These are phyloP conservation scores for Aphelenchoides besseyi DNA, from an alignment of 1,140 invertebrate genomes.

Conservation along the genomic window DNA sequence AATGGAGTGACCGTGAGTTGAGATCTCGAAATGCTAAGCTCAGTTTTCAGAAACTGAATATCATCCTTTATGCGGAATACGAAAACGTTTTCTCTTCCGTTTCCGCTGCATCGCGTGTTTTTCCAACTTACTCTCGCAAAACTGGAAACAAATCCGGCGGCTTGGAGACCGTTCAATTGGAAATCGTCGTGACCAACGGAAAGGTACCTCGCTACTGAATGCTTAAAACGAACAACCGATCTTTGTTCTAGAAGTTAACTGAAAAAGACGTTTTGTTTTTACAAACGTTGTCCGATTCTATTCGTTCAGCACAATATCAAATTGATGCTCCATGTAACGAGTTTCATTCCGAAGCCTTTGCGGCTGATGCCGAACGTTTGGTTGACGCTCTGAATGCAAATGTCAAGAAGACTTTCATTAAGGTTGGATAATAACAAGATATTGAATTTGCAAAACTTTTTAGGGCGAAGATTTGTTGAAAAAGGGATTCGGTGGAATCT, in stretches of 20 bases:
- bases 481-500: slow-evolving; percentile 69
- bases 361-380: slow-evolving; percentile 46
- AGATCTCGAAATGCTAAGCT: background rate
- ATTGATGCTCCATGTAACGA: too few species aligned
- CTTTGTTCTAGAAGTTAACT: slow-evolving; percentile 6
- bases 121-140: slow-evolving; percentile 51
- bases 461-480: slow-evolving; percentile 52
- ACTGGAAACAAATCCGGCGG: slow-evolving; percentile 30
- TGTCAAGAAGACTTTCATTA: slow-evolving; percentile 50
- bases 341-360: slow-evolving; percentile 51
- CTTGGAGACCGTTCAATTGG: slow-evolving; percentile 36
- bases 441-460: slow-evolving; percentile 6
- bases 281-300: too few species aligned
- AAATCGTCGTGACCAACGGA: slow-evolving; percentile 52
- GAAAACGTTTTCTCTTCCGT: slow-evolving; percentile 39
- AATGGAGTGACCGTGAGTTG: slow-evolving; percentile 39
- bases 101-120: slow-evolving; percentile 47
- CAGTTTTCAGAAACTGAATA: slow-evolving; percentile 31
- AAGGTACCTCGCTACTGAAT: slow-evolving; percentile 25
- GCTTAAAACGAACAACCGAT: background rate
- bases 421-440: slow-evolving; percentile 15
- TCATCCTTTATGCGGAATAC: slow-evolving; percentile 55
- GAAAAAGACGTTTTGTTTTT: slow-evolving; percentile 26
- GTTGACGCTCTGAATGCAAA: slow-evolving; percentile 31
- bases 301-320: too few species aligned